Percentiles rank a stretch among this genome's conserved stretches.
These are phyloP conservation scores for Pseudocheirus occidentalis DNA, from an alignment of 2,797 vertebrate species.

Conservation along the genomic window DNA sequence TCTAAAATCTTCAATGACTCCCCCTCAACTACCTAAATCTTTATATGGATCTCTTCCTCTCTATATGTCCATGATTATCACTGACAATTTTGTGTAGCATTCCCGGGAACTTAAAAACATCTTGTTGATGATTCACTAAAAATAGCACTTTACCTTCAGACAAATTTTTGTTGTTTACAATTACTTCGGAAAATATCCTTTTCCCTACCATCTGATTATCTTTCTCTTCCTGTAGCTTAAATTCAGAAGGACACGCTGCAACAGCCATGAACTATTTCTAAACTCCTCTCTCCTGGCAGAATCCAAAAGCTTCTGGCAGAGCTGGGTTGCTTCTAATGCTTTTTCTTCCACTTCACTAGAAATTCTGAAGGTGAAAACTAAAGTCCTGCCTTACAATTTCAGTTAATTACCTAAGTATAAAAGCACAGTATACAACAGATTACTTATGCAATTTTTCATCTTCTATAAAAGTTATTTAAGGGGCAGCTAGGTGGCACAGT, in stretches of 20 bases:
- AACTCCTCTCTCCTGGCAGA: slow-evolving; percentile 92
- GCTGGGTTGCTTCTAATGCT: slow-evolving; percentile 91
- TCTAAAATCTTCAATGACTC: not conserved
- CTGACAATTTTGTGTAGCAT: slow-evolving; percentile 92
- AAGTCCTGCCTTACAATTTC: slow-evolving; percentile 79
- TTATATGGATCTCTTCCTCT: slow-evolving; percentile 88
- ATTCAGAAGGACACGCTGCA: slow-evolving; percentile 86
- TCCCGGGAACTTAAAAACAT: slow-evolving; percentile 93
- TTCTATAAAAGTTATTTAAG: slow-evolving; percentile 87
- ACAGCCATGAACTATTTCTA: slow-evolving; percentile 92
- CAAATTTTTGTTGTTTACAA: slow-evolving; percentile 89
- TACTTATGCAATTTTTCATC: slow-evolving; percentile 76
- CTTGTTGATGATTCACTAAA: slow-evolving; percentile 91
- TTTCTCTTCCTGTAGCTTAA: slow-evolving; percentile 92
- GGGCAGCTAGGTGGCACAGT: no score
- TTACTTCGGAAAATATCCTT: slow-evolving; percentile 90
- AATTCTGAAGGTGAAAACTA: slow-evolving; percentile 68
- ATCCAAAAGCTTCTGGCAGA: slow-evolving; percentile 92
- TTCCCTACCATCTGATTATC: slow-evolving; percentile 96
- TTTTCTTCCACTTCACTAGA: slow-evolving; percentile 93
- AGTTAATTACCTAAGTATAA: slow-evolving; percentile 75
- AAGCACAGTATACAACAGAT: slow-evolving; percentile 82
- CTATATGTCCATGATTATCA: slow-evolving; percentile 88
- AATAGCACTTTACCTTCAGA: slow-evolving; percentile 94
- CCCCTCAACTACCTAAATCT: slow-evolving; percentile 84